Base-by-base conservation (phyloP, 2,888 invertebrate species). In the Apodemia duryi region DNA sequence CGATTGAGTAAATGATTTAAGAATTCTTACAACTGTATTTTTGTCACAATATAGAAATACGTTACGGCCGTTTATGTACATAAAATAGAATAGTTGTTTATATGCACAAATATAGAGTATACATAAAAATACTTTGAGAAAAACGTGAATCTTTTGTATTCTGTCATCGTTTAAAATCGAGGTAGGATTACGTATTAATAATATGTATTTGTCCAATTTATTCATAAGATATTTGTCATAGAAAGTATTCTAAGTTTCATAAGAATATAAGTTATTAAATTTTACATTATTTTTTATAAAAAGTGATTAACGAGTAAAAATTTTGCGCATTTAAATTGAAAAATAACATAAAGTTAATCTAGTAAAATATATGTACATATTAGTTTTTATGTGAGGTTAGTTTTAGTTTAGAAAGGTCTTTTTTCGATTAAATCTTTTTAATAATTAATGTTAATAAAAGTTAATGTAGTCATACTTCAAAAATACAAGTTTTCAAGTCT, bases 111-210 rank as follows among this genome's bases (percentile, higher is more conserved):
- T 7, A 38, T 38, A 38, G 7, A 38, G 38, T 9, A 38, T 38
- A 38, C 1, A 38, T 38, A 38, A 38, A 38, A 38, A 38, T 38
- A 38, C 6, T 43, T 43, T 43, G 43, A 43, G 10, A 43, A 43
- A 43, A 43, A 43, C 3, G 1, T 11, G 5, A 41, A 43, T 43
- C 11, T 21, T 21, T 21, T 4, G 11, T 43, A 43, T 43, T 43
- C 13, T 43, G 43, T 43, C 54, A 54, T 29, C 7, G 51, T 11
- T 57, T 29, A 11, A 29, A 11, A 1, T 57, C 13, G 57, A 57
- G 57, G 57, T 57, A 57, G 28, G 1, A 32, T 57, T 57, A 57
- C 57, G 57, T 57, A 57, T 57, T 57, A 57, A 32, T 29, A 46
- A 57, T 32, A 57, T 29, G 32, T 57, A 57, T 57, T 57, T 57